Base-by-base conservation (phyloP, 2,888 invertebrate genomes). In the Glyphotaelius pellucidus region DNA sequence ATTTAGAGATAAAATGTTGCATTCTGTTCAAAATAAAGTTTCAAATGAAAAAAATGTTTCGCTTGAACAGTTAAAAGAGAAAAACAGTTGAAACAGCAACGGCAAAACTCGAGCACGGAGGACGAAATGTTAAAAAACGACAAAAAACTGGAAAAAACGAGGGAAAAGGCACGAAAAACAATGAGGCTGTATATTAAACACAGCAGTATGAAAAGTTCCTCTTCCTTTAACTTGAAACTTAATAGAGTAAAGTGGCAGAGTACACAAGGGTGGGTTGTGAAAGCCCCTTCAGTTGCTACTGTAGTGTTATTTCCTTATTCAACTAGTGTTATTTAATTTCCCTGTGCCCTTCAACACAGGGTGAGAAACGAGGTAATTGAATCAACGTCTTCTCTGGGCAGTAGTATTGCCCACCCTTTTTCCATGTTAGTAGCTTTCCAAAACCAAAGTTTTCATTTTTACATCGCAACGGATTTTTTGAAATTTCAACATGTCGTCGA, bases 181-280 rank as follows among this genome's bases (percentile, higher is more conserved):
- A 67, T 67, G 67, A 67, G 67, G 25, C 25, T n/a, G 67, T 67
- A 67, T 67, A 67, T 67, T 67, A 67, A 67, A 67, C 11, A 42
- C 86, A 42, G 35, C n/a, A 14, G 35, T 30, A n/a, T 86, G 47
- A 86, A 86, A 90, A 90, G 81, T 92, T 92, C 90, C 87, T 88
- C 85, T 89, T 91, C 47, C 86, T 35, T 79, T 42, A 90, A 89
- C 90, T 91, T 67, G 52, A 91, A 90, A 92, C 92, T 92, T 92
- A 92, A 92, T 92, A 85, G 92, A 89, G 91, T 91, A 91, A 92
- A 92, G 91, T 89, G 89, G 83, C 80, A 91, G 89, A 91, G 89
- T 89, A 92, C 89, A 92, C 92, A 92, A 79, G 84, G 90, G 92
- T 85, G 19, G 90, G 92, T 85, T 30, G 67, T 67, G 67, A 25